Percentiles rank a stretch among this genome's conserved stretches.
Evolutionary conservation across 2,113 vertebrate species (phyloP).

Genomic region (Argyrosomus japonicus): DNA sequence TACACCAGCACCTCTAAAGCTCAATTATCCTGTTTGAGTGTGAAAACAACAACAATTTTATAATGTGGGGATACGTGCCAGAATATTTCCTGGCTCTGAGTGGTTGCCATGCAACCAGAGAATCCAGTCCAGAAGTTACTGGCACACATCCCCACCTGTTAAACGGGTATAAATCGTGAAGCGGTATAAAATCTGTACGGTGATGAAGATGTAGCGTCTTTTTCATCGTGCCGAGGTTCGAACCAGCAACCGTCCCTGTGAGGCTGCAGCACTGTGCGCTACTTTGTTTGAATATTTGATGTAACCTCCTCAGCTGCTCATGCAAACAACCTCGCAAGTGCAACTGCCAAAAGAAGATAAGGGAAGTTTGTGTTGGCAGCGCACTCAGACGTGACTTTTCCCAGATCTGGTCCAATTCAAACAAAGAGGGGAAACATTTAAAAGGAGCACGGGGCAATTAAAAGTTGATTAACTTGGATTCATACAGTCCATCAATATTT

Average conservation of each 20-base stretch:
- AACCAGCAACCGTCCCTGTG: no score
- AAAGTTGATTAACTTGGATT: background rate
- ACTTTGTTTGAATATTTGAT: background rate
- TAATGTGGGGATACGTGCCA: no score
- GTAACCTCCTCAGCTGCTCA: background rate
- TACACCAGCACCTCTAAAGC: background rate
- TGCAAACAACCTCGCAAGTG: background rate
- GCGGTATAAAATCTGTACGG: background rate
- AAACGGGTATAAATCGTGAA: no score
- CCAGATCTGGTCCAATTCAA: background rate
- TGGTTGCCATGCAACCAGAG: background rate
- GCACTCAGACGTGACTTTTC: slow-evolving; percentile 8
- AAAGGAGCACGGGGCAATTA: background rate
- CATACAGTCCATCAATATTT: background rate
- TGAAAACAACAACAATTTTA: background rate
- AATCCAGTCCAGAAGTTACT: background rate
- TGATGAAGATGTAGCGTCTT: background rate
- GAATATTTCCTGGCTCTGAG: background rate
- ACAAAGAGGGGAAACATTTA: background rate
- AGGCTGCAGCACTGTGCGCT: no score
- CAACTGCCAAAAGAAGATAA: slow-evolving; percentile 11
- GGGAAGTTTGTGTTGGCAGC: slow-evolving; percentile 19
- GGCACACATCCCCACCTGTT: background rate
- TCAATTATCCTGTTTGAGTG: background rate
- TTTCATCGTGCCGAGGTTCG: no score